A percentile compares a stretch with the other conserved stretches of the same genome.
Conservation (phyloP, 2,797 vertebrate genomes). For the Notolabrus celidotus region DNA sequence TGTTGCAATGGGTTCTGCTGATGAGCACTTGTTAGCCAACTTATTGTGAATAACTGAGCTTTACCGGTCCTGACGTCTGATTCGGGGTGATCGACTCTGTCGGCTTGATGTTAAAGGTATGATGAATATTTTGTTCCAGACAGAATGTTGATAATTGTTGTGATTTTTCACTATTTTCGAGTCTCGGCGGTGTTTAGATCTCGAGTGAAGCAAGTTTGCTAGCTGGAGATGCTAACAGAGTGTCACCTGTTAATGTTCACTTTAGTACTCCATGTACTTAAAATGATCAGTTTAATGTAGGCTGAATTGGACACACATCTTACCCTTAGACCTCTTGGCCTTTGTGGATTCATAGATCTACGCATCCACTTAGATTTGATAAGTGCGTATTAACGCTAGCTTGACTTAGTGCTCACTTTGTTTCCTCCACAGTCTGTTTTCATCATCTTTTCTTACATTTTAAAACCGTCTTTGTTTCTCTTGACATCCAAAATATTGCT, state of each 20-base stretch:
- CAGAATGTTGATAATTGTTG: rapidly evolving
- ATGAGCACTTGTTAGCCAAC: conserved; percentile 54
- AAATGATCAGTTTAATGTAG: no score
- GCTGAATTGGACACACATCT: background rate
- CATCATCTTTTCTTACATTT: no score
- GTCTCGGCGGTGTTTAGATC: conserved; percentile 4
- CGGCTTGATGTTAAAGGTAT: conserved; percentile 82
- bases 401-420: conserved; percentile 8
- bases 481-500: no score
- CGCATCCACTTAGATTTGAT: rapidly evolving
- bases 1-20: conserved; percentile 63
- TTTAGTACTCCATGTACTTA: background rate
- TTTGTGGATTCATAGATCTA: no score
- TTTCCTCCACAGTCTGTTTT: no score
- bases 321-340: rapidly evolving
- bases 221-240: conserved; percentile 24
- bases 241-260: background rate
- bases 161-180: background rate
- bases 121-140: rapidly evolving
- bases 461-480: no score
- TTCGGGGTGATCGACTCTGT: background rate
- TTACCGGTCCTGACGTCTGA: background rate
- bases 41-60: conserved; percentile 40
- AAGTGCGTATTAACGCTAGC: background rate
- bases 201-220: conserved; percentile 46